Evolutionary conservation across 2,797 vertebrate species (phyloP).

Genomic region (Pelochelys cantorii): DNA sequence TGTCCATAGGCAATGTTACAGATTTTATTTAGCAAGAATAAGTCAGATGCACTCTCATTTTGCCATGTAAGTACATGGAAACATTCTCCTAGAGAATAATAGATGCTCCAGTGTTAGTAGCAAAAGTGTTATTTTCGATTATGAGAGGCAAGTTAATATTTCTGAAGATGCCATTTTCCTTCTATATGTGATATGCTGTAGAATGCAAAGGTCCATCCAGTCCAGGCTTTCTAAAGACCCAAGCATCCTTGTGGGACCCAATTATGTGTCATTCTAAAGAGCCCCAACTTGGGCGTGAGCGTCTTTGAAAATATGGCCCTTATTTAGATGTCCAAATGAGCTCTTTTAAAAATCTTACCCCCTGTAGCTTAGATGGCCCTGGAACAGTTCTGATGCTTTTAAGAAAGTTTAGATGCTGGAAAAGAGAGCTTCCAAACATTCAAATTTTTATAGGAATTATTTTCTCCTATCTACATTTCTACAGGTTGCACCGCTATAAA

Average conservation of each 20-base stretch:
- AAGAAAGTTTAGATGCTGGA: not conserved
- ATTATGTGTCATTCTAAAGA: not conserved
- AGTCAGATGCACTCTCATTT: not conserved
- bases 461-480: not conserved
- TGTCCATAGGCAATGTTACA: not conserved
- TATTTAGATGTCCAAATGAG: not conserved
- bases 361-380: not conserved
- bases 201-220: not conserved
- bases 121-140: not conserved
- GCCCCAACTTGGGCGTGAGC: not conserved
- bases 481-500: too few species aligned
- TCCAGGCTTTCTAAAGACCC: not conserved
- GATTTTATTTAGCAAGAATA: not conserved
- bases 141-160: not conserved
- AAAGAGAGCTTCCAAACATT: not conserved
- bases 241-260: not conserved
- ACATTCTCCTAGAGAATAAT: not conserved
- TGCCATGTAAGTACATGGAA: not conserved
- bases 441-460: not conserved
- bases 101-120: not conserved
- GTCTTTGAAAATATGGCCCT: not conserved
- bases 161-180: not conserved
- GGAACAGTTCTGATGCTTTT: not conserved
- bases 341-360: not conserved
- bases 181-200: not conserved